Percentiles rank a stretch among this genome's conserved stretches.
Evolutionary conservation across 1,140 invertebrate species (phyloP).

Genomic region (Cardiocondyla obscurior): DNA sequence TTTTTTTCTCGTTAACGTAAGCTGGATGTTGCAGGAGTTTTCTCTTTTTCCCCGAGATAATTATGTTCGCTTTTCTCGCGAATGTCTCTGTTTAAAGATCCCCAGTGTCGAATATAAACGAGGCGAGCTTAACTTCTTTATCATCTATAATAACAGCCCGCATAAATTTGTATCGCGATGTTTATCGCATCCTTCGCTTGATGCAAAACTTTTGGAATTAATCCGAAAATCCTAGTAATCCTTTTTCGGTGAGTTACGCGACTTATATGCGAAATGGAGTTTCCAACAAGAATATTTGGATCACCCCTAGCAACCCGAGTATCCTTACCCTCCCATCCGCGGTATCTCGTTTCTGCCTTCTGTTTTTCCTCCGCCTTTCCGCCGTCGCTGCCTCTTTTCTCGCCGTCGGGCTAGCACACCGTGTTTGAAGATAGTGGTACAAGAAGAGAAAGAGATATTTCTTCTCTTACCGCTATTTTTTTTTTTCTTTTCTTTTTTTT

Average conservation of each 20-base stretch:
- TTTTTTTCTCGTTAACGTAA: neutral
- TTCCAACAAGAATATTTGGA: constrained; percentile 27
- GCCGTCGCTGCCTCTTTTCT: neutral
- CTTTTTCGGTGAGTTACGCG: constrained; percentile 31
- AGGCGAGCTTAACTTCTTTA: constrained; percentile 8
- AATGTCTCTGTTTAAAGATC: neutral
- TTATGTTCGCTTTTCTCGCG: neutral
- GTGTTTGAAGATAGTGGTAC: constrained; percentile 6
- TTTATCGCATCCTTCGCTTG: constrained; percentile 10
- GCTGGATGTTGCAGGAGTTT: neutral
- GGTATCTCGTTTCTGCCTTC: constrained; percentile 42
- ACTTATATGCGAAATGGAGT: constrained; percentile 46
- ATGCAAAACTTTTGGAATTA: constrained; percentile 46
- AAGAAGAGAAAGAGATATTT: neutral
- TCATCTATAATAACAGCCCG: neutral
- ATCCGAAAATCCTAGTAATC: constrained; percentile 41
- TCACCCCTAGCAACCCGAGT: constrained; percentile 10
- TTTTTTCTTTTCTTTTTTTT: too few relatives aligned
- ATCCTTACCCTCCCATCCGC: constrained; percentile 8
- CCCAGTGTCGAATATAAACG: constrained; percentile 32
- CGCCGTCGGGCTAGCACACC: neutral
- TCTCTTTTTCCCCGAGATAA: neutral
- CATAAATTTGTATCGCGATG: constrained; percentile 32
- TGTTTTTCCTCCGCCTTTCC: neutral
- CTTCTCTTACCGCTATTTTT: constrained; percentile 24